A percentile compares a stretch with the other conserved stretches of the same genome.
Conservation (phyloP, 1,140 invertebrate genomes). For the Drosophila littoralis region DNA sequence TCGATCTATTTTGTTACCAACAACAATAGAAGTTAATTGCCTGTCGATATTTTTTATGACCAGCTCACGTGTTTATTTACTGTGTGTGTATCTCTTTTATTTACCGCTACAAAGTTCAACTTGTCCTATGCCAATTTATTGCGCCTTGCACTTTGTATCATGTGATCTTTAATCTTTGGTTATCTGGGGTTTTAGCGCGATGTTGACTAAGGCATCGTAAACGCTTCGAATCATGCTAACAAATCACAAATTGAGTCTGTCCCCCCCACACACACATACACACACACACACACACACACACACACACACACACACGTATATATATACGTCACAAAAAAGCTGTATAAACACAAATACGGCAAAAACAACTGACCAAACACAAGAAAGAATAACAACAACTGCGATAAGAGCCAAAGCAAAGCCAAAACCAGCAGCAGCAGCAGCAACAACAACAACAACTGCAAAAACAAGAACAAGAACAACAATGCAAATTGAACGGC, state of each 20-base stretch:
- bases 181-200: not conserved
- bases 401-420: conserved; percentile 52
- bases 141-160: conserved; percentile 28
- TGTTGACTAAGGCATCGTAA: conserved; percentile 7
- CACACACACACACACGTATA: not conserved
- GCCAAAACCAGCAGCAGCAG: not conserved
- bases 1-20: no score
- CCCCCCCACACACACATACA: not conserved
- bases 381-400: conserved; percentile 19
- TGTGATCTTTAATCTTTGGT: conserved; percentile 24
- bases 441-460: conserved; percentile 7
- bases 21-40: no score
- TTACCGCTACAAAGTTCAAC: not conserved
- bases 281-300: not conserved
- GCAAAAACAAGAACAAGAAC: conserved; percentile 6
- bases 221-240: conserved; percentile 21
- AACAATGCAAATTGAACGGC: conserved; percentile 40
- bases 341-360: conserved; percentile 26
- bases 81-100: not conserved
- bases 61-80: not conserved
- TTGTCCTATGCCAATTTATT: conserved; percentile 15
- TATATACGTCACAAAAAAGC: conserved; percentile 35
- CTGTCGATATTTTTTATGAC: not conserved
- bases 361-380: conserved; percentile 41
- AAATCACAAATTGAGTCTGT: conserved; percentile 26